These are phyloP conservation scores for Aphelocoma californica DNA, from an alignment of 2,797 vertebrate species.

Conservation along the genomic window DNA sequence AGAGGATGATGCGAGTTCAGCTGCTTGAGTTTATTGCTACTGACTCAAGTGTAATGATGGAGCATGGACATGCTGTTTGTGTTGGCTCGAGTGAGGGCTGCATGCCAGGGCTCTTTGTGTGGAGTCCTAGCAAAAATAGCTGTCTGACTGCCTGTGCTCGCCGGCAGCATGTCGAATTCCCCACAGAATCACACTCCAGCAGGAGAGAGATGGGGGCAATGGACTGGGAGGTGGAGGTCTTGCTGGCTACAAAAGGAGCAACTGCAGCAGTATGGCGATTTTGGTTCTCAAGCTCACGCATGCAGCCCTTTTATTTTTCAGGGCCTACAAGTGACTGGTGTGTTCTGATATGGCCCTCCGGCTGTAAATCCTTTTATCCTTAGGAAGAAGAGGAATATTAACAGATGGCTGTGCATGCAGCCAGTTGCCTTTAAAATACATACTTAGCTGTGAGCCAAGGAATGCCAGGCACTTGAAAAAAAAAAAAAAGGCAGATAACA, in stretches of 20 bases:
- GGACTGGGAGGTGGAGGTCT: neutral
- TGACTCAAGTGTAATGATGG: neutral
- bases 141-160: neutral
- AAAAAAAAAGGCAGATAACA: neutral
- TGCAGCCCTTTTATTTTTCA: neutral
- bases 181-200: neutral
- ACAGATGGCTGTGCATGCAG: neutral
- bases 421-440: neutral
- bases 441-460: neutral
- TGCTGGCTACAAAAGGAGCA: neutral
- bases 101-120: slow-evolving; percentile 52
- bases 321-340: neutral
- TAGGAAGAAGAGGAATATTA: slow-evolving; percentile 4
- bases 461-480: slow-evolving; percentile 39
- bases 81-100: slow-evolving; percentile 15
- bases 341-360: neutral
- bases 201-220: neutral
- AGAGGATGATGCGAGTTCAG: slow-evolving; percentile 14
- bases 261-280: neutral
- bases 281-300: neutral
- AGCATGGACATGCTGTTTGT: slow-evolving; percentile 22
- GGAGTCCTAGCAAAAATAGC: slow-evolving; percentile 46
- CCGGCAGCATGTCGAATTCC: neutral
- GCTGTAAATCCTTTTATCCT: slow-evolving; percentile 6
- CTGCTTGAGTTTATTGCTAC: slow-evolving; percentile 50